Evolutionary conservation across 2,113 vertebrate species (phyloP), one percentile per base, ranked within the genome.

Genomic region (Lycocorax pyrrhopterus): DNA sequence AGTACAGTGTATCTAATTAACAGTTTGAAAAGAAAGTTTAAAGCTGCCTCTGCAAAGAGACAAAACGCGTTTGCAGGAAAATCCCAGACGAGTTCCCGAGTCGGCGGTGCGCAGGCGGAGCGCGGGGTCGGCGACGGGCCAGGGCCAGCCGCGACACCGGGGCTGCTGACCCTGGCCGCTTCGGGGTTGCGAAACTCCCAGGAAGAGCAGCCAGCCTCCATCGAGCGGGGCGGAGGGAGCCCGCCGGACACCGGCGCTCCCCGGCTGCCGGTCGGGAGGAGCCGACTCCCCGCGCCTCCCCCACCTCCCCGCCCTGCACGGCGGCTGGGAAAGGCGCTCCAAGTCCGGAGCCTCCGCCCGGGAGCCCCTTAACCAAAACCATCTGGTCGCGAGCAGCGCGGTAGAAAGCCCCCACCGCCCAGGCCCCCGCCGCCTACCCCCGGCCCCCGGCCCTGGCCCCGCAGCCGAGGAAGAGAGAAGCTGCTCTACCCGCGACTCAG

Each of bases 1-100:
- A 83, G 75, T 29, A 29, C 68, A 30, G 37, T 0, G 8, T 23
- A 37, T 27, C 55, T 84, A 91, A 93, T 95, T 83, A 93, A 35
- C 79, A 89, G 43, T 93, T 89, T 4, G 76, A 64, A 76, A 87
- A 96, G 79, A 95, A 96, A 97, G 83, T 97, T 95, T 96, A 56
- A 77, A 76, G 63, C 89, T 21, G 55, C 49, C 87, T 72, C 46
- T 8, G 43, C 25, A 8, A 53, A 47, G 47, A 56, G 25, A n/a
- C 56, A 25, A 75, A 69, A 39, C 18, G 37, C 60, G 16, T 37
- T 27, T 8, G 44, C 67, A 26, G 59, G 39, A 80, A 55, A 79
- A 30, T 78, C 52, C 22, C 77, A 4, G 39, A 7, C 1, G 43
- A 68, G 67, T 26, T 37, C n/a, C 53, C 19, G 16, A 78, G 59